Base-by-base conservation (phyloP, 2,888 invertebrate genomes). In the Suillia variegata region DNA sequence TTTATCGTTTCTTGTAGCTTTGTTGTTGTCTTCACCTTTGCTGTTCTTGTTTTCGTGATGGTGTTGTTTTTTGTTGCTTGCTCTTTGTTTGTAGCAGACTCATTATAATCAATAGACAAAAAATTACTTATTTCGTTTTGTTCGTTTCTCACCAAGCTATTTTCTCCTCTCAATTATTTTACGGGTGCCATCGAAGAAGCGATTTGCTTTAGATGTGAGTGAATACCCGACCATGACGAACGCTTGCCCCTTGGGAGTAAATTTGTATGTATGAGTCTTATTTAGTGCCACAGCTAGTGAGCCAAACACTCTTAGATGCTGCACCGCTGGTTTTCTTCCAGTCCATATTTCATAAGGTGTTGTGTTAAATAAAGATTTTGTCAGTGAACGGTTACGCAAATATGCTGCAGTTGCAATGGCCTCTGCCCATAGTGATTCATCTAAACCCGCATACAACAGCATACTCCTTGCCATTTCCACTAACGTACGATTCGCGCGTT, bases 391-490 rank as follows among this genome's bases (percentile, higher is more conserved):
- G 24, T 63, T 66, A 10, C 60, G 53, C 24, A 64, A 51, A 38
- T 65, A 64, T 1, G 56, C 58, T 1, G 64, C 62, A 15, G 62
- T 63, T 21, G 54, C 59, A 12, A 66, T 54, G 17, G 63, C 56
- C 21, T 63, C 63, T 33, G 58, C 61, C 62, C 61, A 62, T 5
- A 64, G 58, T 18, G 2, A 34, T 18, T 64, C 34, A 15, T 47
- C 20, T 38, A 54, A n/a, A 1, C 26, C 38, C 20, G 57, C 54
- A 57, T 59, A 52, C n/a, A 59, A n/a, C 12, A 62, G 17, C 57
- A 62, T 57, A 17, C 56, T 56, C 1, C 57, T 48, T 1, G 59
- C 59, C 62, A 59, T 59, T 18, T 56, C 61, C 1, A 64, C 54
- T 2, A 62, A 13, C 3, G 59, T 59, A 15, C 55, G 26, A 10